Conservation (phyloP, 1,140 invertebrate genomes). For the Brachionus rubens region DNA sequence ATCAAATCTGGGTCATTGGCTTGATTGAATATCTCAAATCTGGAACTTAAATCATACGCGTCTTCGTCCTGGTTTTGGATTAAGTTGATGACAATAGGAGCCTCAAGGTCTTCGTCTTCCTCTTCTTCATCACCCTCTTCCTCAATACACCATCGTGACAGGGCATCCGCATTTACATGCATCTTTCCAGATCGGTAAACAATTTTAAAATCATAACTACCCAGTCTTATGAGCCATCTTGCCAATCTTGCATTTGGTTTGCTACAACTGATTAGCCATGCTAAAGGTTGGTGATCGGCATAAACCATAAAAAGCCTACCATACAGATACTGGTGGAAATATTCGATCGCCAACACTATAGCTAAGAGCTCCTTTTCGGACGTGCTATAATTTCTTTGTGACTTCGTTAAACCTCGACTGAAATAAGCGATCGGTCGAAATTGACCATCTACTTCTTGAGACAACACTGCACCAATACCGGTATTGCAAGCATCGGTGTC, state of each 20-base stretch:
- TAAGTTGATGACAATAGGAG: neutral
- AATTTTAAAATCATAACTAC: neutral
- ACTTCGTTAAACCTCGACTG: neutral
- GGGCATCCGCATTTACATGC: conserved; percentile 34
- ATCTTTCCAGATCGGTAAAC: neutral
- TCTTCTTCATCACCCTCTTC: neutral
- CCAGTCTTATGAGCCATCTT: neutral
- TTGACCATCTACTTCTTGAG: conserved; percentile 51
- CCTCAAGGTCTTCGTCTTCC: neutral
- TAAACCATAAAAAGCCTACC: conserved; percentile 58
- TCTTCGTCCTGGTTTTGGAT: too few species aligned
- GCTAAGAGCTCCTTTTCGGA: conserved; percentile 56
- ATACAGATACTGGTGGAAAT: conserved; percentile 59
- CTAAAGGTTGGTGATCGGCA: conserved; percentile 62
- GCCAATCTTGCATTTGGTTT: neutral
- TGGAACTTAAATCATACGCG: too few species aligned
- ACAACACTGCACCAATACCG: too few species aligned
- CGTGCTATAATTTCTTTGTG: conserved; percentile 50
- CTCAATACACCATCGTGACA: conserved; percentile 36
- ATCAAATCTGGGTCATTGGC: neutral
- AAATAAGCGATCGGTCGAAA: neutral
- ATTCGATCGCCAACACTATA: conserved; percentile 58
- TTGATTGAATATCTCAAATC: neutral
- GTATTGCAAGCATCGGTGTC: conserved; percentile 60
- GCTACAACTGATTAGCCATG: conserved; percentile 52